Base-by-base conservation (phyloP, 1,140 invertebrate genomes). In the Cotesia typhae region DNA sequence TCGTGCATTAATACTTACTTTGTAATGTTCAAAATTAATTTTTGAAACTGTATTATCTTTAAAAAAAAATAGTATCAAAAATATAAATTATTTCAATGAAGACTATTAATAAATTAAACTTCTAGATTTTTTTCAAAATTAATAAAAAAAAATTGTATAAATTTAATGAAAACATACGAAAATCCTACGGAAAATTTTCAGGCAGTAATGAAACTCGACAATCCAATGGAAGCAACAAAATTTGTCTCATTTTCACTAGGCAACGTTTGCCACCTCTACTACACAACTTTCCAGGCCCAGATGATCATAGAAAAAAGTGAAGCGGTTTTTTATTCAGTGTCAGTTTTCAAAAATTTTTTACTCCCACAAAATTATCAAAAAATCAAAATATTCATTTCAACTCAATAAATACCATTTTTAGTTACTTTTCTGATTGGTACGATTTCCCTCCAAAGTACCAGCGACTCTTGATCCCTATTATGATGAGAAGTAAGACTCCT, bases 391-490 rank as follows among this genome's bases (percentile, higher is more conserved):
- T 28, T 28, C 2, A 2, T 38, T n/a, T 41, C 6, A n/a, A 12
- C 12, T 7, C 3, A 55, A 14, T 5, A 65, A 41, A 51, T 51
- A 28, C 6, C 41, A 9, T 38, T n/a, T 12, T 47, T 51, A 79
- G 76, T 36, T 77, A 75, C 28, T 57, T 52, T 28, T 41, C 57
- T 4, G 57, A 67, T 41, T 79, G 76, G 76, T 78, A 78, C 6
- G 5, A 17, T 12, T 51, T 67, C 7, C 47, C 75, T 0, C 52
- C 71, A 7, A 41, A 55, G 47, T 47, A 51, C 2, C 71, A 77
- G 14, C 73, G 74, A 38, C 65, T 77, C 57, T 55, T 78, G 5
- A 53, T 78, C n/a, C 37, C 74, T 5, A 57, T 78, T 20, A 74
- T 79, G 75, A 59, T 77, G 28, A 71, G 65, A 70, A 57, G 61